These are phyloP conservation scores for Neopipo cinnamomea DNA, from an alignment of 2,113 vertebrate genomes.

Conservation along the genomic window DNA sequence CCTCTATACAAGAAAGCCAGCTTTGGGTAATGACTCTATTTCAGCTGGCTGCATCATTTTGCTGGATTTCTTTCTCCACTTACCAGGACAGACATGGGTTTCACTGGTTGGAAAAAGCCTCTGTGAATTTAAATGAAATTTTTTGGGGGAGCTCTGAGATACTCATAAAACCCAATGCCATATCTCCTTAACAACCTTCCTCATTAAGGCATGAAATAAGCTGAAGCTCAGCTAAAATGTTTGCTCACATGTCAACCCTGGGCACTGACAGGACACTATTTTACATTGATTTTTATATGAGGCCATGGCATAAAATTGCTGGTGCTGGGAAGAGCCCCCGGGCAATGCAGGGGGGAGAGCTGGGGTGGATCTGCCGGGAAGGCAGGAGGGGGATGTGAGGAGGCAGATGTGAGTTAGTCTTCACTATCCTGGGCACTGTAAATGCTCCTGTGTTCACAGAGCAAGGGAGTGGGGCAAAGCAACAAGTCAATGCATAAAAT, in stretches of 20 bases:
- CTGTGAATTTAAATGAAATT: background rate
- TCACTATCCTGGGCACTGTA: accelerated
- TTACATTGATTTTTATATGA: background rate
- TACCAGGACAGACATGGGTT: background rate
- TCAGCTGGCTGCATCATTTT: background rate
- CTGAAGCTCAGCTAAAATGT: background rate
- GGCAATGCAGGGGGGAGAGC: background rate
- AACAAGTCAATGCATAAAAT: background rate
- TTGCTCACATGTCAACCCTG: background rate
- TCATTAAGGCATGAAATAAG: conserved; percentile 5
- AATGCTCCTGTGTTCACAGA: background rate
- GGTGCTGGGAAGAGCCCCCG: background rate
- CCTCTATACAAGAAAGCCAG: background rate
- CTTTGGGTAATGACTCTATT: background rate
- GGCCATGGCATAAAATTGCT: background rate
- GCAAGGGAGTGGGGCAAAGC: background rate
- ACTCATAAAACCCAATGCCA: background rate
- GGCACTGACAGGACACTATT: background rate
- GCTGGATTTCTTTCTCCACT: background rate
- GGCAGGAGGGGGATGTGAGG: background rate
- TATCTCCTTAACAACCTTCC: conserved; percentile 3
- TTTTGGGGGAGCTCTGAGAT: background rate
- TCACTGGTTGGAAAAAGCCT: background rate
- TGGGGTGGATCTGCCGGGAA: background rate
- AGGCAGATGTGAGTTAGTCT: background rate